Evolutionary conservation across 2,113 vertebrate genomes (phyloP), one percentile per base, ranked within the genome.

Genomic region (Patagioenas fasciata): DNA sequence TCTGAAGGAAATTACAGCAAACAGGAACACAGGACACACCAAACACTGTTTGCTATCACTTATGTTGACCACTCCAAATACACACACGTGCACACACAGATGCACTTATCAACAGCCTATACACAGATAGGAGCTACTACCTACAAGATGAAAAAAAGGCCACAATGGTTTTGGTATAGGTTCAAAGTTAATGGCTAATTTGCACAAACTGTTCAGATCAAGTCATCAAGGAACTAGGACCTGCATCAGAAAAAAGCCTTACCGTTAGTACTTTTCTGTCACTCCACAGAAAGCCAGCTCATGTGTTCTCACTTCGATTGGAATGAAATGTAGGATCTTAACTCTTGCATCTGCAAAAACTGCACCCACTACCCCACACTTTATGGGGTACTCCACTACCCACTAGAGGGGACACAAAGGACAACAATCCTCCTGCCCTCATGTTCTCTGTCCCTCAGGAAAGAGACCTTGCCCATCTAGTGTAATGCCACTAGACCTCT

Each of bases 81-180:
- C 11, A 20, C 2, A 5, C 19, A 4, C 1, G 1, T 11, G 24
- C 2, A 10, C 21, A 48, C 5, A 42, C 13, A 69, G 10, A 51
- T 10, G 85, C 0, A 18, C 21, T 26, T 24, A 66, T 5, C 38
- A 74, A 61, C 38, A 42, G 15, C 3, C n/a, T 17, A 53, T 6
- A 65, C 6, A 51, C 17, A 78, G 19, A 42, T 5, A 34, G 0
- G 4, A 62, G 19, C 25, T 72, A 50, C n/a, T 11, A 50, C 14
- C 67, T 36, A 60, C 31, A 23, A n/a, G 3, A 28, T 10, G 38
- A 80, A 67, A 74, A 32, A 50, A 29, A 48, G 8, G 19, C 3
- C 21, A 47, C 28, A n/a, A 31, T 28, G 8, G 16, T 28, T 92
- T 85, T 67, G 21, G 24, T 31, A 9, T 6, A 51, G 17, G 28